Evolutionary conservation across 1,140 invertebrate species (phyloP), one percentile per base, ranked within the genome.

Genomic region (Drosophila mojavensis): DNA sequence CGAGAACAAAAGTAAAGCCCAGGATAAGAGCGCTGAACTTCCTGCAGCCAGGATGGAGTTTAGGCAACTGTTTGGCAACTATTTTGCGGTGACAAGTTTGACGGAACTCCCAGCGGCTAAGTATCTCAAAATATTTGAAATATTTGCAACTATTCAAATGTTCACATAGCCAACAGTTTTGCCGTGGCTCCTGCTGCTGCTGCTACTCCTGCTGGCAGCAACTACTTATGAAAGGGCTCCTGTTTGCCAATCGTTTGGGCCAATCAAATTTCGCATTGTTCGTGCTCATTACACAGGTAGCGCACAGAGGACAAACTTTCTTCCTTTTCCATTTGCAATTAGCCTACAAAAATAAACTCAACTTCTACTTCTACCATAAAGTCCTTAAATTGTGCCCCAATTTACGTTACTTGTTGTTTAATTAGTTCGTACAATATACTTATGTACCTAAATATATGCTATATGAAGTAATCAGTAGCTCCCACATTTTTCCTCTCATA

Each of bases 61-160:
- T 72, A 71, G 66, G 61, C 63, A 82, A 86, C 63, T 71, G 48
- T 69, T 61, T 43, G 58, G 39, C 70, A 88, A 82, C 82, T 88
- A 86, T 88, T 74, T 75, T 71, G 73, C 60, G 76, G 83, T 63
- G 72, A 86, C 78, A 69, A 55, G 75, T 84, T 84, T 84, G 81
- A 84, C 77, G 73, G 62, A 70, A 74, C 61, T 78, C 66, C 62
- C 61, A 56, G 48, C 48, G 41, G 66, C 30, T 59, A 72, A 61
- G 26, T 33, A 83, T 74, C 65, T 50, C 20, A 73, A 84, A 84
- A 85, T 78, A 85, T 85, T 84, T 81, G 78, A 84, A 78, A 85
- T 78, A 85, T 84, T 68, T 84, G 64, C 67, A 76, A 72, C 79
- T 82, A 51, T 51, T 70, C 67, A 60, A 70, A 60, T 53, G 47